Evolutionary conservation across 2,113 vertebrate species (phyloP).

Genomic region (Sminthopsis crassicaudata): DNA sequence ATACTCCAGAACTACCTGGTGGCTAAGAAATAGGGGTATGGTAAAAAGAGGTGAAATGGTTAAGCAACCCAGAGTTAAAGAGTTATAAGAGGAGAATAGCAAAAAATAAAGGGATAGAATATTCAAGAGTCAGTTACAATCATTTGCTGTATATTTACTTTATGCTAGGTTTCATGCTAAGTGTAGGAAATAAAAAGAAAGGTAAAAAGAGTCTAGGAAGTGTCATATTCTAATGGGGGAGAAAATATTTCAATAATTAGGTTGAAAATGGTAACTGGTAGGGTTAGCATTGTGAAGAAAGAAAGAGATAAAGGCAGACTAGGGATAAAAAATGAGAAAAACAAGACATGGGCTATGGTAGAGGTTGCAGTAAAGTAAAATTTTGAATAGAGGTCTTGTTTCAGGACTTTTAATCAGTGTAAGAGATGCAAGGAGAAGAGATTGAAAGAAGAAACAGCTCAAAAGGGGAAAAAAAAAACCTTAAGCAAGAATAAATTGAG

Average conservation of each 20-base stretch:
- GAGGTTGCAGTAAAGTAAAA: not conserved
- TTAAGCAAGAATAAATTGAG: too few relatives aligned
- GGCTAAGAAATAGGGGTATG: too few relatives aligned
- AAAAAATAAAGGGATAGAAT: not conserved
- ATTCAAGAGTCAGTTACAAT: not conserved
- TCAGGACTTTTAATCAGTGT: not conserved
- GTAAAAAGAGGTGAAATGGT: not conserved
- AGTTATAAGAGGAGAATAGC: not conserved
- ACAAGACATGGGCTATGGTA: not conserved
- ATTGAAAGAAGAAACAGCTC: not conserved
- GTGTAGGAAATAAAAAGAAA: not conserved
- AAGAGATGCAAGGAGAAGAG: not conserved
- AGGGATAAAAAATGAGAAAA: too few relatives aligned
- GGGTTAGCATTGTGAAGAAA: not conserved
- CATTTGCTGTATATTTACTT: not conserved
- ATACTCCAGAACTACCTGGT: not conserved
- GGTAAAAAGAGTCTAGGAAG: not conserved
- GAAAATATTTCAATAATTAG: not conserved
- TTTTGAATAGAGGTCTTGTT: not conserved
- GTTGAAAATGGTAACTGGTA: not conserved
- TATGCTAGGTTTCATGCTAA: not conserved
- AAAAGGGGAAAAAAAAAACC: too few relatives aligned
- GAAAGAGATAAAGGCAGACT: not conserved
- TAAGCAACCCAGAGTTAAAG: not conserved
- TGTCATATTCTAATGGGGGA: not conserved